phyloP scores from a whole-genome alignment of 2,797 vertebrate species.

The Sparus aurata region DNA sequence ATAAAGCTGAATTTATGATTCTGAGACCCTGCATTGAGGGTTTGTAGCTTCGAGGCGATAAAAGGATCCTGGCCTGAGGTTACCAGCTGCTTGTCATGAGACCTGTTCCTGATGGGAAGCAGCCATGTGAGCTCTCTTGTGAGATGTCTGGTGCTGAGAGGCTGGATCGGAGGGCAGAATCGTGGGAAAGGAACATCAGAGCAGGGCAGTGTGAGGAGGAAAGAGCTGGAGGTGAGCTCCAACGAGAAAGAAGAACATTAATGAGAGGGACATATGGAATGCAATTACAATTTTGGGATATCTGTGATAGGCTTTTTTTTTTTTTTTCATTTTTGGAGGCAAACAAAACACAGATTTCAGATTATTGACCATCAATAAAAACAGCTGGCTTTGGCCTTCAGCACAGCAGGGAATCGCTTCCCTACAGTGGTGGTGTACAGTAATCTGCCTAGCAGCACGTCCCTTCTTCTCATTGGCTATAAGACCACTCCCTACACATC shows the following conservation, averaged over 20 bases:
- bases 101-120: conserved; percentile 63
- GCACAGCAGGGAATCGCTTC: conserved; percentile 32
- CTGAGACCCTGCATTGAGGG: neutral
- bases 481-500: conserved; percentile 69
- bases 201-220: neutral
- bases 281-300: neutral
- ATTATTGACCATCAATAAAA: conserved; percentile 30
- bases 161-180: conserved; percentile 13
- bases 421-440: conserved; percentile 16
- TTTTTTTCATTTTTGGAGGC: neutral
- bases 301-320: neutral
- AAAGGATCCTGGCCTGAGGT: conserved; percentile 38
- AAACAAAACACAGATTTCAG: conserved; percentile 25
- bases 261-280: conserved; percentile 16
- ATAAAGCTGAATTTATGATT: neutral
- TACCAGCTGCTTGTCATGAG: conserved; percentile 81
- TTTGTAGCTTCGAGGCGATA: conserved; percentile 18
- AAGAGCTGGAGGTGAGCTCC: conserved; percentile 1
- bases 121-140: conserved; percentile 78
- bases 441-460: conserved; percentile 78
- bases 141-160: conserved; percentile 66
- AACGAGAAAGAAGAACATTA: conserved; percentile 1
- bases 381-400: conserved; percentile 18
- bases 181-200: conserved; percentile 16
- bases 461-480: conserved; percentile 65